Evolutionary conservation across 2,797 vertebrate genomes (phyloP).

Genomic region (Pitangus sulphuratus): DNA sequence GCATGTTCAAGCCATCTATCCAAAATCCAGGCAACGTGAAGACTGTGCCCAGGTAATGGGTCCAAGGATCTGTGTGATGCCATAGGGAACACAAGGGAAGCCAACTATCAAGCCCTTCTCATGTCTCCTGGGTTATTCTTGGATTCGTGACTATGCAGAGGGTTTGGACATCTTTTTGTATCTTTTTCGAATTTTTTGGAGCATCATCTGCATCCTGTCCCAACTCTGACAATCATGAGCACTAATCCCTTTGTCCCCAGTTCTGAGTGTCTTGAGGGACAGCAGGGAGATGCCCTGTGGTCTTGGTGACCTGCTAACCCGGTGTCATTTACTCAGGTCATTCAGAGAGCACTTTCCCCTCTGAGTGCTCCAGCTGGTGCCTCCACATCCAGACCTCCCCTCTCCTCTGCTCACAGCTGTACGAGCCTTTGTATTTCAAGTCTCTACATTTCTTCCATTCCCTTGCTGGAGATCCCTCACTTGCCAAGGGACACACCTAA

Average conservation of each 20-base stretch:
- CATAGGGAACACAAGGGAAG: background rate
- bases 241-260: background rate
- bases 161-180: background rate
- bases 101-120: background rate
- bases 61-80: background rate
- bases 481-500: background rate
- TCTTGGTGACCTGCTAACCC: conserved; percentile 3
- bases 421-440: background rate
- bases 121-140: background rate
- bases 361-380: background rate
- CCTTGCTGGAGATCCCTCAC: background rate
- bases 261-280: background rate
- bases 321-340: background rate
- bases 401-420: background rate
- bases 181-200: background rate
- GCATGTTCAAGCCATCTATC: background rate
- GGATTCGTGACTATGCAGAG: background rate
- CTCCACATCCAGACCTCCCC: background rate
- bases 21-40: background rate
- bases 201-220: background rate
- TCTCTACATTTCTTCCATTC: background rate
- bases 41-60: background rate
- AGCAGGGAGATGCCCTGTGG: background rate
- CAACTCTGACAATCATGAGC: background rate
- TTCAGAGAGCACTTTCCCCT: background rate